These are phyloP conservation scores for Schrankia costaestrigalis DNA, from an alignment of 2,888 invertebrate genomes.

Conservation along the genomic window DNA sequence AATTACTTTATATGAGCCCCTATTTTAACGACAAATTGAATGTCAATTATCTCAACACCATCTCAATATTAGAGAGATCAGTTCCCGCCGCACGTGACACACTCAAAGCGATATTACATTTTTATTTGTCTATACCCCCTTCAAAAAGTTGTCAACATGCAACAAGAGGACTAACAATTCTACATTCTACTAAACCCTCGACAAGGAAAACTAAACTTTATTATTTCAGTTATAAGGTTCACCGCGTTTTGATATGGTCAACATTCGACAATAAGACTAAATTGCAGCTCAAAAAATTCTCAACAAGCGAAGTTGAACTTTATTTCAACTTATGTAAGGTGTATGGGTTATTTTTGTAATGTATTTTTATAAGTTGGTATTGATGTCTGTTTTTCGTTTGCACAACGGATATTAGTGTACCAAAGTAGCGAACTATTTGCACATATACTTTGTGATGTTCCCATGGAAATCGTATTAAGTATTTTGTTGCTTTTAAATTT, in stretches of 20 bases:
- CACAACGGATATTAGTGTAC: slow-evolving; percentile 64
- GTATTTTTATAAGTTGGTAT: slow-evolving; percentile 25
- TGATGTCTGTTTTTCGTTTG: slow-evolving; percentile 53
- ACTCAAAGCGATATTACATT: slow-evolving; percentile 65
- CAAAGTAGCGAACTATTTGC: slow-evolving; percentile 57
- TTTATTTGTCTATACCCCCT: slow-evolving; percentile 71
- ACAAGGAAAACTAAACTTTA: slow-evolving; percentile 7
- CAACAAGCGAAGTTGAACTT: slow-evolving; percentile 3
- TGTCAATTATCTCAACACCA: slow-evolving; percentile 71
- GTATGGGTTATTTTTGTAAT: not conserved
- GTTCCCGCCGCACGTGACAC: slow-evolving; percentile 60
- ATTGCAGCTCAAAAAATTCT: not conserved
- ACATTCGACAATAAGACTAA: slow-evolving; percentile 57
- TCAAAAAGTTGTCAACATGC: slow-evolving; percentile 75
- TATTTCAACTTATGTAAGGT: slow-evolving; percentile 2
- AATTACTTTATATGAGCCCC: too few species aligned
- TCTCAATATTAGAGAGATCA: slow-evolving; percentile 59
- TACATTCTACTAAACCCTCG: not conserved
- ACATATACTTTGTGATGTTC: slow-evolving; percentile 56
- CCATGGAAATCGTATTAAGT: slow-evolving; percentile 63
- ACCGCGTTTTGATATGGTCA: slow-evolving; percentile 33
- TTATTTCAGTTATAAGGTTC: not conserved
- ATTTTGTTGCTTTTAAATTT: slow-evolving; percentile 50
- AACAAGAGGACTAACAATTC: slow-evolving; percentile 40
- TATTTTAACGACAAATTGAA: slow-evolving; percentile 59